Evolutionary conservation across 2,888 invertebrate species (phyloP), one percentile per base, ranked within the genome.

Genomic region (Campoletis raptor): DNA sequence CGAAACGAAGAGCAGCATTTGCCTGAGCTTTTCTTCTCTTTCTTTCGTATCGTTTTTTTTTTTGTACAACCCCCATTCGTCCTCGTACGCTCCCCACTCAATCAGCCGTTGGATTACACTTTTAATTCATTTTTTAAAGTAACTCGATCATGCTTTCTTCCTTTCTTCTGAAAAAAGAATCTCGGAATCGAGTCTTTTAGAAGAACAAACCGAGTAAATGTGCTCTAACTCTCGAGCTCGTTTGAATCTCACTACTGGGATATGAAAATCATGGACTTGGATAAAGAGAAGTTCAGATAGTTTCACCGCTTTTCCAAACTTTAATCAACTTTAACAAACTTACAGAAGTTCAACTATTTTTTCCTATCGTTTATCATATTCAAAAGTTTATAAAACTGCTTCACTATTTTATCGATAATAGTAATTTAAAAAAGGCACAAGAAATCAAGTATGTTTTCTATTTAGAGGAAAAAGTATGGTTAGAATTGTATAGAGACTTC

Each of bases 31-130:
- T 74, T 74, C 57, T 66, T 54, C 78, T 77, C 81, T 84, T 70
- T 88, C 37, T 79, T 64, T 74, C 74, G 15, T 78, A 54, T 24
- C 66, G 9, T 74, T 42, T 42, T 54, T 42, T 54, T 67, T 52
- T 48, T 10, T 45, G 30, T 76, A 70, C 81, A 64, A 54, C 73
- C 79, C 74, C 83, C 84, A 83, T 86, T 87, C 86, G 85, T 85
- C 85, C 73, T 87, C 79, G 85, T 78, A 81, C 81, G 81, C 85
- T 76, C 89, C 89, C 91, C 91, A 90, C 92, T 92, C 93, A 92
- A 93, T 94, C 93, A 92, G 91, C 90, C 88, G 88, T 86, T 89
- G 92, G 93, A 93, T 93, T 92, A 92, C 92, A 91, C 91, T 93
- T 92, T 92, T 92, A 92, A 92, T 92, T 92, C 92, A 91, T 92